Conservation (phyloP, 2,797 vertebrate species). For the Staurois parvus region DNA sequence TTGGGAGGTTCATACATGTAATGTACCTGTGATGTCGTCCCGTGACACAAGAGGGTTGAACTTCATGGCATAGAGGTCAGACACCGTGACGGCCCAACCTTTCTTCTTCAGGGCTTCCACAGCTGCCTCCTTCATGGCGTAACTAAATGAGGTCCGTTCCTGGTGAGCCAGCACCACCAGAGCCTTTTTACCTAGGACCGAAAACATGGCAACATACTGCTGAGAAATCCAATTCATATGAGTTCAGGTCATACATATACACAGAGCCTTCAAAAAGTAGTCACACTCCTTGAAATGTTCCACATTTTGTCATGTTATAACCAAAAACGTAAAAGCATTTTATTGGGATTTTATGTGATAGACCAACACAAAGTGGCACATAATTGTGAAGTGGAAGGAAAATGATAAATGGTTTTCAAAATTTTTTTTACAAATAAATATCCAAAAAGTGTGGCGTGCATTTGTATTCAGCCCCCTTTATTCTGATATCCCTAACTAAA, state of each 20-base stretch:
- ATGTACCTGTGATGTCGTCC: constrained; percentile 77
- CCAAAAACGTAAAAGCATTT: too few species aligned
- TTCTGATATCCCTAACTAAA: too few species aligned
- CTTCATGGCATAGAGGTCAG: constrained; percentile 82
- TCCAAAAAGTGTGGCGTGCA: too few species aligned
- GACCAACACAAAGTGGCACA: too few species aligned
- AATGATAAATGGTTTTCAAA: too few species aligned
- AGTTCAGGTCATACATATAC: background rate
- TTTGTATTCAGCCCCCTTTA: too few species aligned
- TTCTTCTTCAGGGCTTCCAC: constrained; percentile 70
- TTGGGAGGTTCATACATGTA: background rate
- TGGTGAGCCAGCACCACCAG: constrained; percentile 81
- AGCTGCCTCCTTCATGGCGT: constrained; percentile 79
- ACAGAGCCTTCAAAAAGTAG: too few species aligned
- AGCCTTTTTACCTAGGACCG: constrained; percentile 67
- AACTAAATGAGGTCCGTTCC: constrained; percentile 79
- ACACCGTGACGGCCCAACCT: constrained; percentile 77
- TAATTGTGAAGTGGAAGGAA: too few species aligned
- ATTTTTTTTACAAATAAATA: too few species aligned
- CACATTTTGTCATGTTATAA: too few species aligned
- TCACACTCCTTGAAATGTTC: too few species aligned
- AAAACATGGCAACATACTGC: background rate
- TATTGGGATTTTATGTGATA: too few species aligned
- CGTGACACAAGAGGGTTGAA: constrained; percentile 81
- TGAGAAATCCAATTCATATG: background rate